A percentile compares a stretch with the other conserved stretches of the same genome.
Conservation (phyloP, 1,140 invertebrate species). For the Euura lappo region DNA sequence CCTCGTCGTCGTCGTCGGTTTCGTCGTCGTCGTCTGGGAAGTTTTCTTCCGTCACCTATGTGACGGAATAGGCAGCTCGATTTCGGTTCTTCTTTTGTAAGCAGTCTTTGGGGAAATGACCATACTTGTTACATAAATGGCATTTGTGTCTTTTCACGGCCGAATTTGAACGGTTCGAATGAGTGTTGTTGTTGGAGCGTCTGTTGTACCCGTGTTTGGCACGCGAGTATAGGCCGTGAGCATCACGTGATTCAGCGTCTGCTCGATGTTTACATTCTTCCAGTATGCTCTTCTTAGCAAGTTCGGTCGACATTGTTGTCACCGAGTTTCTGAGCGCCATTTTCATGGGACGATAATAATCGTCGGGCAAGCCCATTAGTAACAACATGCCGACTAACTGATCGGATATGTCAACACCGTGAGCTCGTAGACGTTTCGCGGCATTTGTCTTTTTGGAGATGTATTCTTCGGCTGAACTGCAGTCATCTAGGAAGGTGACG, state of each 20-base stretch:
- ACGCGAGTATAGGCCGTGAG: background rate
- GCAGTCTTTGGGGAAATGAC: background rate
- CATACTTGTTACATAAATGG: background rate
- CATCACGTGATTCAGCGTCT: background rate
- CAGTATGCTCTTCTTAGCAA: slow-evolving; percentile 42
- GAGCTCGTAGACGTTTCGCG: slow-evolving; percentile 31
- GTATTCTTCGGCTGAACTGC: slow-evolving; percentile 33
- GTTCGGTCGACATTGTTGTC: slow-evolving; percentile 35
- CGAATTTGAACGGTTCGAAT: background rate
- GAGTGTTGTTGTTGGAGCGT: background rate
- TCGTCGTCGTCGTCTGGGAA: background rate
- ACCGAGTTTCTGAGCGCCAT: slow-evolving; percentile 46
- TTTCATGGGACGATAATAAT: slow-evolving; percentile 41
- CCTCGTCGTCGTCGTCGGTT: background rate
- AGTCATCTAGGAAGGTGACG: slow-evolving; percentile 17
- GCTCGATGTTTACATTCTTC: slow-evolving; percentile 34
- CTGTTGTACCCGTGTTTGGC: background rate
- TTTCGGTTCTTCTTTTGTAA: background rate
- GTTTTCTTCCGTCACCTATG: background rate
- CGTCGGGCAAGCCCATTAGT: slow-evolving; percentile 33
- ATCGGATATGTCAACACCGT: slow-evolving; percentile 36
- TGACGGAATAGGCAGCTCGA: background rate
- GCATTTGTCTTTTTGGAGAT: slow-evolving; percentile 35
- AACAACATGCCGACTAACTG: slow-evolving; percentile 35
- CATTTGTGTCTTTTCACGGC: background rate